Evolutionary conservation across 2,888 invertebrate genomes (phyloP).

Genomic region (Prionchulus punctatus): DNA sequence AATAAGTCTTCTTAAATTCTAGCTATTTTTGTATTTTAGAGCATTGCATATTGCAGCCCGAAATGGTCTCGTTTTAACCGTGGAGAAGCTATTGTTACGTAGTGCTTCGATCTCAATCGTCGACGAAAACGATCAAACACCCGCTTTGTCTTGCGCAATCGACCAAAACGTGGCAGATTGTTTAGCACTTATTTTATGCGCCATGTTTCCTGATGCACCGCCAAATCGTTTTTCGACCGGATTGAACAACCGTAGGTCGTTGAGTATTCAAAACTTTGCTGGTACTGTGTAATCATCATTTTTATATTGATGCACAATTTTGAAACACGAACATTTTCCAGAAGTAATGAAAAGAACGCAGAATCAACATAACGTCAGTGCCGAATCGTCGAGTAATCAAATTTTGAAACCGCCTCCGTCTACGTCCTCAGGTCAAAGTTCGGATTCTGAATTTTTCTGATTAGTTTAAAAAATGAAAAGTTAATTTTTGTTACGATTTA

Average conservation of each 20-base stretch:
- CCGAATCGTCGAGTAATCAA: no score
- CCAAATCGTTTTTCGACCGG: background rate
- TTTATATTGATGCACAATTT: no score
- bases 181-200: background rate
- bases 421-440: background rate
- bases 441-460: background rate
- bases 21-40: slow-evolving; percentile 36
- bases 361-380: no score
- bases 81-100: slow-evolving; percentile 43
- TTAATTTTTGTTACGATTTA: no score
- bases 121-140: slow-evolving; percentile 40
- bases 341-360: no score
- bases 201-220: background rate
- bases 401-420: background rate
- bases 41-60: slow-evolving; percentile 48
- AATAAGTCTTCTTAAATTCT: background rate
- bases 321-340: no score
- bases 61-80: slow-evolving; percentile 46
- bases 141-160: background rate
- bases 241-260: background rate
- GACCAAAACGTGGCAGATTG: background rate
- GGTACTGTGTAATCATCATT: no score
- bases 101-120: slow-evolving; percentile 45
- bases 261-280: background rate
- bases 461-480: no score